Conservation (phyloP, 2,888 invertebrate species). For the Cabera pusaria region DNA sequence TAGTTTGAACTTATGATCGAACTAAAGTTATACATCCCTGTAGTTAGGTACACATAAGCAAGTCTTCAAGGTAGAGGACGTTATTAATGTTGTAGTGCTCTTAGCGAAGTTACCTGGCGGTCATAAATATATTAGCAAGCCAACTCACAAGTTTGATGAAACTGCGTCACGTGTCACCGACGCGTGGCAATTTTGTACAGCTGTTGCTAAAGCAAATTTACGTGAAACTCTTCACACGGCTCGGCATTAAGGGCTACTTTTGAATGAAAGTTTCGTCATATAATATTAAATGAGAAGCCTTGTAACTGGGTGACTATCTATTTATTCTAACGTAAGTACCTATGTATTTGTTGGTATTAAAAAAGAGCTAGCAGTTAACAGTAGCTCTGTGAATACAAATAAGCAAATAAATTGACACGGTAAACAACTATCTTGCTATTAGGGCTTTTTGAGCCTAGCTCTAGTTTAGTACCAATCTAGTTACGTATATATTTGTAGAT, state of each 20-base stretch:
- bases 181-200: constrained; percentile 7
- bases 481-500: too few relatives aligned
- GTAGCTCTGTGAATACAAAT: too few relatives aligned
- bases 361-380: too few relatives aligned
- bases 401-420: too few relatives aligned
- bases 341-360: too few relatives aligned
- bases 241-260: constrained; percentile 3
- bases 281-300: too few relatives aligned
- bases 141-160: constrained; percentile 50
- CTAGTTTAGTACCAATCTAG: too few relatives aligned
- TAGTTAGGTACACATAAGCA: constrained; percentile 11
- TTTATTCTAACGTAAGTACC: too few relatives aligned
- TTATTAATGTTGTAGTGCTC: constrained; percentile 59
- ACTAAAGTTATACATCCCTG: neutral
- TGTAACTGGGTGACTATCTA: too few relatives aligned
- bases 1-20: neutral
- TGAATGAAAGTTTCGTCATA: neutral
- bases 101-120: constrained; percentile 51
- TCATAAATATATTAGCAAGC: constrained; percentile 58
- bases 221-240: neutral
- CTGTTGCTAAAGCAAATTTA: constrained; percentile 6
- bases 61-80: constrained; percentile 52
- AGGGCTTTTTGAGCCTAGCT: too few relatives aligned
- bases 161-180: constrained; percentile 34
- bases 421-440: too few relatives aligned